phyloP scores from a whole-genome alignment of 1,140 invertebrate genomes.

The Neodiprion fabricii region DNA sequence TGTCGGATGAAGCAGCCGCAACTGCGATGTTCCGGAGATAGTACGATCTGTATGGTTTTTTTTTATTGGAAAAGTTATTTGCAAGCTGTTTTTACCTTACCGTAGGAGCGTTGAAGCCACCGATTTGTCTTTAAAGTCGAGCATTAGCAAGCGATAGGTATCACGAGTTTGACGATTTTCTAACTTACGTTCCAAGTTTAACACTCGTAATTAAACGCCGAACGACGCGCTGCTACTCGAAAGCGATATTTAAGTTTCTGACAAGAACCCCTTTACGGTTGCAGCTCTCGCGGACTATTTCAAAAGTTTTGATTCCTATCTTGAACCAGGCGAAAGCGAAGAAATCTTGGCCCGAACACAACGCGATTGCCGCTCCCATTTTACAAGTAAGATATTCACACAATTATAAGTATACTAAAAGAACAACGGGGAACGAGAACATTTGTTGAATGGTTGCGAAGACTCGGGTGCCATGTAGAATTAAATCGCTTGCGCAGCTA shows the following conservation, averaged over 20 bases:
- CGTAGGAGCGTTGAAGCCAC: background rate
- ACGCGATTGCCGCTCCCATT: slow-evolving; percentile 37
- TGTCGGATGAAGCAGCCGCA: background rate
- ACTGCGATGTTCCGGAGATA: background rate
- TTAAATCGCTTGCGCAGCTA: too few species aligned
- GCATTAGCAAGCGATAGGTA: background rate
- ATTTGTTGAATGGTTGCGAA: too few species aligned
- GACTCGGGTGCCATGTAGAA: too few species aligned
- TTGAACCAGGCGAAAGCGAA: slow-evolving; percentile 31
- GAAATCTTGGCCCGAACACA: slow-evolving; percentile 36
- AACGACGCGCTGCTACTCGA: background rate
- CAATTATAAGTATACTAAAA: too few species aligned
- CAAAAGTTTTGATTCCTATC: slow-evolving; percentile 31
- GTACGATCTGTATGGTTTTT: background rate
- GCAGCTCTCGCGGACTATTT: slow-evolving; percentile 41
- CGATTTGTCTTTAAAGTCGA: background rate
- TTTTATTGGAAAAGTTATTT: background rate
- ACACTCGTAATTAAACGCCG: background rate
- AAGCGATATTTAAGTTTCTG: background rate
- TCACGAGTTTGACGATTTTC: background rate
- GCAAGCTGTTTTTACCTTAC: background rate
- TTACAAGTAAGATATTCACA: slow-evolving; percentile 35
- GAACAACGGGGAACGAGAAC: too few species aligned
- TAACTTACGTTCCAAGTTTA: background rate
- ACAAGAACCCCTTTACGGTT: background rate